These are phyloP conservation scores for Aphelenchoides fujianensis DNA, from an alignment of 1,140 invertebrate genomes.

Conservation along the genomic window DNA sequence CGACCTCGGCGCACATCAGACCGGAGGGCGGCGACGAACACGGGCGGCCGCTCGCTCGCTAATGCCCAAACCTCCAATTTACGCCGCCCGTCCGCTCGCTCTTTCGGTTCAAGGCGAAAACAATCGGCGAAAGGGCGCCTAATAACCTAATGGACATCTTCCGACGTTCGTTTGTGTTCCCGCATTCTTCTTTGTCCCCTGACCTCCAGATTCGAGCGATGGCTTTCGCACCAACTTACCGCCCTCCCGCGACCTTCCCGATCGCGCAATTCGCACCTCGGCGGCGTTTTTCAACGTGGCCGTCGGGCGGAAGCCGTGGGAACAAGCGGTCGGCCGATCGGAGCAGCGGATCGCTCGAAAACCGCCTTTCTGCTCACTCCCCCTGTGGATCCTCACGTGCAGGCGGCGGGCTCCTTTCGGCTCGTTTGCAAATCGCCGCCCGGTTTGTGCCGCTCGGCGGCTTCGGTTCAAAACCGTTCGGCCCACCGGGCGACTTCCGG, in stretches of 20 bases:
- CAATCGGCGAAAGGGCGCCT: no score
- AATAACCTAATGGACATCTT: no score
- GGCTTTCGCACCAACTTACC: no score
- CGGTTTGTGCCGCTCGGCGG: not conserved
- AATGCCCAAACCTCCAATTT: no score
- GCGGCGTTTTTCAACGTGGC: not conserved
- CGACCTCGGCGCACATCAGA: no score
- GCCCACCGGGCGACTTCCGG: constrained; percentile 1
- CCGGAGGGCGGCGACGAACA: no score
- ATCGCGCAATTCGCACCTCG: not conserved
- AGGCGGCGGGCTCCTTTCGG: not conserved
- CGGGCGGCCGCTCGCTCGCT: no score
- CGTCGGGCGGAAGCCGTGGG: not conserved
- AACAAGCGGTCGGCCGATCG: not conserved
- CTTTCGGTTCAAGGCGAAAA: no score
- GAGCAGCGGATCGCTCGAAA: not conserved
- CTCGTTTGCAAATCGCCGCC: not conserved
- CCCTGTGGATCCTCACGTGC: not conserved
- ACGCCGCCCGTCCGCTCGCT: no score
- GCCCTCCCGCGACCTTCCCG: not conserved
- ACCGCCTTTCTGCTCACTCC: not conserved
- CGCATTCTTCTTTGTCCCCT: no score
- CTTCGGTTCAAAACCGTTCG: not conserved
- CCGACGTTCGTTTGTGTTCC: no score
- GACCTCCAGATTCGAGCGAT: no score